Percentiles rank a stretch among this genome's conserved stretches.
phyloP scores from a whole-genome alignment of 2,113 vertebrate genomes.

The Alces alces region DNA sequence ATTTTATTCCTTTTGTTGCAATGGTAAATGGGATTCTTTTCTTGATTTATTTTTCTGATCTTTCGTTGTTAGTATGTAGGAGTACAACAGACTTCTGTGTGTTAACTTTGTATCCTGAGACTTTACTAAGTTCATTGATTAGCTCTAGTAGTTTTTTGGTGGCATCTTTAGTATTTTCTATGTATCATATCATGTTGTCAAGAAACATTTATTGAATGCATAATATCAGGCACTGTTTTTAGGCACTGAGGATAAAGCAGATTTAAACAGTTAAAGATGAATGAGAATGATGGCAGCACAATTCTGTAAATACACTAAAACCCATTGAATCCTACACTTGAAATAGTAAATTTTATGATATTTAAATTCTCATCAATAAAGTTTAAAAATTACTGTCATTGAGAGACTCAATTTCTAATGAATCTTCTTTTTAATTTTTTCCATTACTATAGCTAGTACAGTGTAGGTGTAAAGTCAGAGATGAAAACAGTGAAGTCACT shows the following conservation, averaged over 20 bases:
- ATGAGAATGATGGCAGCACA: not conserved
- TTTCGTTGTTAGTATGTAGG: not conserved
- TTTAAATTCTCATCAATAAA: not conserved
- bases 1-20: not conserved
- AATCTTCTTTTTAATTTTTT: not conserved
- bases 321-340: not conserved
- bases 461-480: not conserved
- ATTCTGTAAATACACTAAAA: not conserved
- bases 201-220: not conserved
- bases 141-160: not conserved
- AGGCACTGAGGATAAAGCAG: not conserved
- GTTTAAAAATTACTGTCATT: not conserved
- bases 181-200: not conserved
- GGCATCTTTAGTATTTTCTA: not conserved
- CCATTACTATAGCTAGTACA: not conserved
- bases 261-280: not conserved
- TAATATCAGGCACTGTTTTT: not conserved
- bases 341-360: not conserved
- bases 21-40: not conserved
- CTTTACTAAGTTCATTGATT: not conserved
- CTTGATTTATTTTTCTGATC: not conserved
- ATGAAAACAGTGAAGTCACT: not conserved
- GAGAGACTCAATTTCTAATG: not conserved
- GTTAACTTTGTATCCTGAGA: not conserved
- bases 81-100: not conserved